phyloP scores from a whole-genome alignment of 2,797 vertebrate genomes.

The Siniperca obscura region DNA sequence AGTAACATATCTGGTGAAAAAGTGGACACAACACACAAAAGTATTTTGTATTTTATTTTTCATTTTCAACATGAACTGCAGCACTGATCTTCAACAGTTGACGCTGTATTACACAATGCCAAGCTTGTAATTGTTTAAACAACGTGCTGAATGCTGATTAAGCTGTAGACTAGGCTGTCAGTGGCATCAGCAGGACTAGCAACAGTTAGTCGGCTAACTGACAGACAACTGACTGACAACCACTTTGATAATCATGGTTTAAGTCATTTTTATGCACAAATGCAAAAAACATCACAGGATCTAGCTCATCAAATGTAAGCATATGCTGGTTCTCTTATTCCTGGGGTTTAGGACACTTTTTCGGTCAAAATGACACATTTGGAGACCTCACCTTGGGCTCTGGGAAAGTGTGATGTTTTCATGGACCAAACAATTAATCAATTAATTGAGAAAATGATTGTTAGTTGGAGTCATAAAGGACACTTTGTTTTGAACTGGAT shows the following conservation, averaged over 20 bases:
- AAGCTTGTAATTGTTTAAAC: neutral
- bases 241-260: too few relatives aligned
- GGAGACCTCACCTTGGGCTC: fast-evolving
- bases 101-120: neutral
- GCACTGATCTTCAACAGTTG: neutral
- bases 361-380: neutral
- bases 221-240: too few relatives aligned
- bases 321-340: neutral
- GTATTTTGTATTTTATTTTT: neutral
- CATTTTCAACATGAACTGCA: neutral
- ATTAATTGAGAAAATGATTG: neutral
- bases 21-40: neutral
- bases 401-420: too few relatives aligned
- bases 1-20: neutral
- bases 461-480: neutral
- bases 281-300: neutral
- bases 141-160: neutral
- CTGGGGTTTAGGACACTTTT: too few relatives aligned
- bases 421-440: too few relatives aligned
- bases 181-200: neutral
- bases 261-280: neutral
- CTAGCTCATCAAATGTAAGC: neutral
- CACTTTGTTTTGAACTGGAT: too few relatives aligned
- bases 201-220: too few relatives aligned
- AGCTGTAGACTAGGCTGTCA: too few relatives aligned